Evolutionary conservation across 2,888 invertebrate genomes (phyloP).

Genomic region (Caenorhabditis afra): DNA sequence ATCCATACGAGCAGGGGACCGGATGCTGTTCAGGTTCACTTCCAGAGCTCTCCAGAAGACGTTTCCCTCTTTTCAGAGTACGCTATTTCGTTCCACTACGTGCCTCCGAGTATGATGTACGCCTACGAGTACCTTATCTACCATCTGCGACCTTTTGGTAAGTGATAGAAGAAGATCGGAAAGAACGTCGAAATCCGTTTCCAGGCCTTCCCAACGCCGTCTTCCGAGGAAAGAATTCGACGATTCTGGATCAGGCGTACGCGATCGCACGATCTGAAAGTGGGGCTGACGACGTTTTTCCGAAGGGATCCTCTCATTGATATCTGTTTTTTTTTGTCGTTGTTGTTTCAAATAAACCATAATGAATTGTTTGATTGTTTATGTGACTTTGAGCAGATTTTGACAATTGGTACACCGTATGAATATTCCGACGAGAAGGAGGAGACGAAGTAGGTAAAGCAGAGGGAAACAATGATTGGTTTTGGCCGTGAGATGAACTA

Average conservation of each 20-base stretch:
- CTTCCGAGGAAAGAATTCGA: no score
- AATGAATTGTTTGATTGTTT: no score
- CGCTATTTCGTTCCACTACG: conserved; percentile 95
- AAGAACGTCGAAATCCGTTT: background rate
- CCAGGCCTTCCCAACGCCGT: no score
- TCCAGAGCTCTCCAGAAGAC: background rate
- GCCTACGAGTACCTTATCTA: conserved; percentile 94
- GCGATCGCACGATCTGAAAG: conserved; percentile 55
- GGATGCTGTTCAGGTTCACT: conserved; percentile 70
- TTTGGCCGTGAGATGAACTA: conserved; percentile 17
- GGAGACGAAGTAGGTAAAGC: conserved; percentile 3
- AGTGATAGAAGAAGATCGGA: conserved; percentile 7
- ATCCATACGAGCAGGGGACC: conserved; percentile 87
- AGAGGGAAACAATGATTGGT: conserved; percentile 4
- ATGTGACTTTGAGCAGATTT: conserved; percentile 32
- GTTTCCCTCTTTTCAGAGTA: conserved; percentile 86
- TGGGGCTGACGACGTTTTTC: conserved; percentile 59
- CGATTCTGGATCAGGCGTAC: conserved; percentile 61
- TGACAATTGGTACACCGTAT: conserved; percentile 39
- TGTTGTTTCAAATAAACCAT: no score
- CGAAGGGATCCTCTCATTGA: no score
- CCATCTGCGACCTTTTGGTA: conserved; percentile 87
- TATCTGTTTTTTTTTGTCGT: no score
- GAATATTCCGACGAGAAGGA: conserved; percentile 28
- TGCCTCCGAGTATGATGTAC: conserved; percentile 90